Evolutionary conservation across 2,888 invertebrate species (phyloP), one percentile per base, ranked within the genome.

Genomic region (Paralinhomoeus sp.): DNA sequence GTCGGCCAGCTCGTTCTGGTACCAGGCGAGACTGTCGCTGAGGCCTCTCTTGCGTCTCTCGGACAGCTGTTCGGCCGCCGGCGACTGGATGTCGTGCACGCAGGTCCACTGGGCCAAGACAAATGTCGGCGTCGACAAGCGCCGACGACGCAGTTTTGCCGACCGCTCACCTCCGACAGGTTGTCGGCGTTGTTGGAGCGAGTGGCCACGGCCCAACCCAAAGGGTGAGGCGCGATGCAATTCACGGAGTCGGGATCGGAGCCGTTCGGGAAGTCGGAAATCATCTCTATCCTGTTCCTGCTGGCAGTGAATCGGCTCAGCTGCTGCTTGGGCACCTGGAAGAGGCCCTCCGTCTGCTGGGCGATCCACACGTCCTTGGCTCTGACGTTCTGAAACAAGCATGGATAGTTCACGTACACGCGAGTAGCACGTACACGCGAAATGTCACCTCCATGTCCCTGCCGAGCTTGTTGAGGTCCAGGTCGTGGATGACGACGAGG

Each of bases 71-170:
- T 38, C 33, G 38, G 9, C 20, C 23, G 45, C 27, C 22, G 45
- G 43, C 37, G 77, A 75, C 66, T 84, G 83, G 50, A 89, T 82
- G 62, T 87, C 84, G 66, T 89, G 87, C 43, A 89, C 75, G 60
- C 83, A 81, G 9, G 83, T 83, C 82, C 83, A 87, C 77, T 80
- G 64, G n/a, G n/a, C n/a, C n/a, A n/a, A n/a, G n/a, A n/a, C n/a
- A n/a, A 66, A 65, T 46, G 44, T 50, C 43, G 47, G 44, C 17
- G 15, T 37, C 3, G n/a, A n/a, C n/a, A n/a, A n/a, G n/a, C n/a
- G n/a, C n/a, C n/a, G n/a, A n/a, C n/a, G n/a, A n/a, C n/a, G n/a
- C n/a, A n/a, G n/a, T n/a, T n/a, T n/a, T n/a, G n/a, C n/a, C n/a
- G n/a, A n/a, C n/a, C n/a, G n/a, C n/a, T n/a, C n/a, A n/a, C 80